phyloP scores from a whole-genome alignment of 1,140 invertebrate genomes.

The Tetramorium alpestre region DNA sequence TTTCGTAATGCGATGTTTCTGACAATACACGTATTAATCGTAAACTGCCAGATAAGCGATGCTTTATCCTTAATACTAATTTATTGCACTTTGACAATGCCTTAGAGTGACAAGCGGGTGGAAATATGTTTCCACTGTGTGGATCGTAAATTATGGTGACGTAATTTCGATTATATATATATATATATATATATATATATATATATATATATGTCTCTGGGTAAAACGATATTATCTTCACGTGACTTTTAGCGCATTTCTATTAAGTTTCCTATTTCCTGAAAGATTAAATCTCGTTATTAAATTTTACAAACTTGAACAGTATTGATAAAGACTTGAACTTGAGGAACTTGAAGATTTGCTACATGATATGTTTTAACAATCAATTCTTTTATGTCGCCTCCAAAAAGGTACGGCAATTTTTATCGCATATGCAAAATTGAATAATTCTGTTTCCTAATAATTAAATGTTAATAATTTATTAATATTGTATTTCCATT shows the following conservation, averaged over 20 bases:
- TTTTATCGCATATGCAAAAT: not conserved
- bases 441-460: not conserved
- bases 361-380: not conserved
- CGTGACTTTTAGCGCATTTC: not conserved
- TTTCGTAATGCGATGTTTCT: conserved; percentile 7
- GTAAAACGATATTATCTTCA: conserved; percentile 14
- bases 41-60: not conserved
- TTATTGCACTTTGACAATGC: conserved; percentile 25
- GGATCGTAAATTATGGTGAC: conserved; percentile 16
- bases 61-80: conserved; percentile 30
- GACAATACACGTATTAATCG: conserved; percentile 14
- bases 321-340: not conserved
- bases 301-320: not conserved
- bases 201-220: not conserved
- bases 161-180: conserved; percentile 35
- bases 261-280: conserved; percentile 3
- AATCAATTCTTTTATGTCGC: not conserved
- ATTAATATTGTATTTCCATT: not conserved
- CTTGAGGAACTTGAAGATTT: not conserved
- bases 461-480: not conserved
- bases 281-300: not conserved
- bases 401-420: not conserved
- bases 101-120: not conserved
- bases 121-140: not conserved
- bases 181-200: not conserved